Percentiles rank a stretch among this genome's conserved stretches.
Evolutionary conservation across 2,888 invertebrate genomes (phyloP).

Genomic region (Cantharis flavilabris): DNA sequence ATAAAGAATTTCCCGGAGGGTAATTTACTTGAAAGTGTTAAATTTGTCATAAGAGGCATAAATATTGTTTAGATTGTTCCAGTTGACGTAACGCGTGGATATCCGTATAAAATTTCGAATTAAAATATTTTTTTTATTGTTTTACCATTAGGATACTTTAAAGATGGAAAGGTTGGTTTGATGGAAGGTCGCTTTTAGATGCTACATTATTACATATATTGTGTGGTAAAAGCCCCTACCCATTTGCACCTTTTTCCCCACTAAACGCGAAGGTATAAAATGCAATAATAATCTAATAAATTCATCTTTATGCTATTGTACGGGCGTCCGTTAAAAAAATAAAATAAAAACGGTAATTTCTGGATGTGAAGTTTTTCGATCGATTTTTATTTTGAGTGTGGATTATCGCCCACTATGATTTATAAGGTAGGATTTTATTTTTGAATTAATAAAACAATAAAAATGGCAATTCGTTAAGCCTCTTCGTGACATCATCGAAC

Average conservation of each 20-base stretch:
- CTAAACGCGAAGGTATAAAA: conserved; percentile 49
- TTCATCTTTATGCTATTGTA: conserved; percentile 45
- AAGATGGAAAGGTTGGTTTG: conserved; percentile 19
- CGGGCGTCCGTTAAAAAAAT: conserved; percentile 20
- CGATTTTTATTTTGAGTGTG: conserved; percentile 10
- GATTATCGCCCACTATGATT: conserved; percentile 23
- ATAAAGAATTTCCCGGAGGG: background rate
- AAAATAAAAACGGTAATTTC: background rate
- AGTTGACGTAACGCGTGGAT: background rate
- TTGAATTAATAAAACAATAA: background rate
- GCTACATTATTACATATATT: conserved; percentile 50
- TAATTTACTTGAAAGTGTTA: background rate
- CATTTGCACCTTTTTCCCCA: conserved; percentile 44
- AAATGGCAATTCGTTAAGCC: background rate
- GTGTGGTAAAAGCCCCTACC: conserved; percentile 45
- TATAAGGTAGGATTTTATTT: conserved; percentile 14
- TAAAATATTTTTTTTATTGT: background rate
- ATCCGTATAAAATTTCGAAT: background rate
- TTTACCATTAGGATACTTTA: background rate
- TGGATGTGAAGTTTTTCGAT: conserved; percentile 24
- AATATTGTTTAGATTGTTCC: background rate
- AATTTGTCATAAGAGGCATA: background rate
- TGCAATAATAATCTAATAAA: conserved; percentile 47
- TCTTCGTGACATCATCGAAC: background rate
- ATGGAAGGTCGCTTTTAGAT: conserved; percentile 35